phyloP scores from a whole-genome alignment of 1,140 invertebrate species.

The Lepidurus arcticus region DNA sequence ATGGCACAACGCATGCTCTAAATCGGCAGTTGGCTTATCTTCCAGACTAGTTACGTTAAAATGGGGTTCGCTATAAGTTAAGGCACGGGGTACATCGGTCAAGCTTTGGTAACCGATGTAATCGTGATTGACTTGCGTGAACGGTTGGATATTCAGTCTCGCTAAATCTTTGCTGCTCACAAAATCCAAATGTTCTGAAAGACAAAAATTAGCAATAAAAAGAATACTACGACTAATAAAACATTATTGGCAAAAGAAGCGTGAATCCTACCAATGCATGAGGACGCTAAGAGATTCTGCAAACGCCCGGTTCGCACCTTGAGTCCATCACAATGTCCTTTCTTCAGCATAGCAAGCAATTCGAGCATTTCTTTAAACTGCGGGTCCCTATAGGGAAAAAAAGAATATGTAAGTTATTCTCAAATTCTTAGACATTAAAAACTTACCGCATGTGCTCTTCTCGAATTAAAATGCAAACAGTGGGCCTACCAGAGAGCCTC shows the following conservation, averaged over 20 bases:
- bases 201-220: constrained; percentile 33
- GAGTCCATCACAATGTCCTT: constrained; percentile 89
- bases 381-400: constrained; percentile 63
- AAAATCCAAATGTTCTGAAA: constrained; percentile 89
- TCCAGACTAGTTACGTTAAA: constrained; percentile 48
- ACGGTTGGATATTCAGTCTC: constrained; percentile 66
- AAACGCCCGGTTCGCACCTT: constrained; percentile 90
- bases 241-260: neutral
- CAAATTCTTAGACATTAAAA: neutral
- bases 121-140: constrained; percentile 82
- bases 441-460: constrained; percentile 83
- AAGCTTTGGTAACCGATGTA: constrained; percentile 93
- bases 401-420: neutral
- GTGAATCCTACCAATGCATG: constrained; percentile 69
- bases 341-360: constrained; percentile 92
- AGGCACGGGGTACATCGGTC: constrained; percentile 86
- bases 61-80: constrained; percentile 62
- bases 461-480: constrained; percentile 88
- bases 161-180: constrained; percentile 68
- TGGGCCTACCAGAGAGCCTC: constrained; percentile 93
- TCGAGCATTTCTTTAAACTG: constrained; percentile 97
- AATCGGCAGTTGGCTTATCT: constrained; percentile 60
- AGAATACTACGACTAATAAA: neutral
- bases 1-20: constrained; percentile 62
- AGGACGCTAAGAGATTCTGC: constrained; percentile 91